A percentile compares a stretch with the other conserved stretches of the same genome.
Conservation (phyloP, 1,140 invertebrate genomes). For the Galleria mellonella region DNA sequence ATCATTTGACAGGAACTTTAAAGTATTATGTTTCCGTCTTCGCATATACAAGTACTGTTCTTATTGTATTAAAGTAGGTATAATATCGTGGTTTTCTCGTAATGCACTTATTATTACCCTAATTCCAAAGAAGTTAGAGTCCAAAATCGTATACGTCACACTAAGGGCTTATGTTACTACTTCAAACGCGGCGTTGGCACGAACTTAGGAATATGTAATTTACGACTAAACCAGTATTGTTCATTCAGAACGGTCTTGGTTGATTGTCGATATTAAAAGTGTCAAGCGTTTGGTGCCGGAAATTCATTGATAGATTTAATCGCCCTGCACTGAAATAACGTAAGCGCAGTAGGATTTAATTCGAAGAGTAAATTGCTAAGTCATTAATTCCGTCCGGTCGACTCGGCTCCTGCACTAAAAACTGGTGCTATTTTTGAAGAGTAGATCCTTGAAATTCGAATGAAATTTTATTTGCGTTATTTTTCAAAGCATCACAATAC, state of each 20-base stretch:
- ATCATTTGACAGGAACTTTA: too few relatives aligned
- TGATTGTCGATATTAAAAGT: constrained; percentile 63
- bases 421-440: constrained; percentile 44
- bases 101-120: too few relatives aligned
- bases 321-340: constrained; percentile 50
- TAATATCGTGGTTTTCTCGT: not conserved
- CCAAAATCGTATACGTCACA: too few relatives aligned
- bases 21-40: not conserved
- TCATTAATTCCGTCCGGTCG: constrained; percentile 65
- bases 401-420: constrained; percentile 34
- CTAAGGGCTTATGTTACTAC: not conserved
- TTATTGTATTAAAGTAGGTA: constrained; percentile 1
- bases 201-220: constrained; percentile 49
- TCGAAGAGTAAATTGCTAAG: constrained; percentile 55
- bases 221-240: constrained; percentile 57
- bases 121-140: too few relatives aligned
- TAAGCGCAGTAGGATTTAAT: constrained; percentile 43
- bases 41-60: not conserved
- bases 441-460: constrained; percentile 36
- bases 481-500: too few relatives aligned
- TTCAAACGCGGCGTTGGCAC: constrained; percentile 25
- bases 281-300: constrained; percentile 56
- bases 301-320: constrained; percentile 69
- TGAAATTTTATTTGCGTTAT: constrained; percentile 34
- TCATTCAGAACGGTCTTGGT: constrained; percentile 48